Evolutionary conservation across 2,797 vertebrate genomes (phyloP), one percentile per base, ranked within the genome.

Genomic region (Pantherophis alleghaniensis): DNA sequence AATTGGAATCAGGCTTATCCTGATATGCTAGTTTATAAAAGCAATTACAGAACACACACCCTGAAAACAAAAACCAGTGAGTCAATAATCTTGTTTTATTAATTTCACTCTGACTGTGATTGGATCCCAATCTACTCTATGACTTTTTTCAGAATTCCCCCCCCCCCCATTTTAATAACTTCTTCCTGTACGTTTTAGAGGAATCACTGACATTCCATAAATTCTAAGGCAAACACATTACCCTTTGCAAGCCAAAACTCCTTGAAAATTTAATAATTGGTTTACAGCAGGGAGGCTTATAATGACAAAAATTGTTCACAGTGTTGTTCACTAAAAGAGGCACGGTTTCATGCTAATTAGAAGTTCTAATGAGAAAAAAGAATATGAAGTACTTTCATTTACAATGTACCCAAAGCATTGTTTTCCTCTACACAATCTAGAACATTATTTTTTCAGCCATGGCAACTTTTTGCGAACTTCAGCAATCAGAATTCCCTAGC

Each of bases 261-360:
- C 5, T 42, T 91, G 93, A 96, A 96, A 96, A 94, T 90, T 96
- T 96, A 92, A 96, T 96, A 93, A 95, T 94, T 47, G 91, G 93
- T 94, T 95, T 95, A 94, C 57, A 95, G 95, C 93, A 96, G 91
- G 89, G 96, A 95, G 94, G 94, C 91, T 96, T 95, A 96, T 96
- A 96, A 97, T 95, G 94, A 96, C 94, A 93, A 94, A 94, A 94
- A 95, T 95, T 96, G 96, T 92, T 96, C 95, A 95, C 47, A 91
- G 94, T 3, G 86, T 91, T 91, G 61, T 94, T 96, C 92, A 92
- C 94, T 96, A 96, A 96, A 87, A 97, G 96, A 96, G 87, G 92
- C n/a, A 90, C 47, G 87, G 63, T 18, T 91, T 53, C 32, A 91
- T 91, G 92, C 89, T 94, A 91, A 94, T 90, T 93, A 90, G 74